Evolutionary conservation across 2,113 vertebrate genomes (phyloP), one percentile per base, ranked within the genome.

Genomic region (Cynopterus brachyotis): DNA sequence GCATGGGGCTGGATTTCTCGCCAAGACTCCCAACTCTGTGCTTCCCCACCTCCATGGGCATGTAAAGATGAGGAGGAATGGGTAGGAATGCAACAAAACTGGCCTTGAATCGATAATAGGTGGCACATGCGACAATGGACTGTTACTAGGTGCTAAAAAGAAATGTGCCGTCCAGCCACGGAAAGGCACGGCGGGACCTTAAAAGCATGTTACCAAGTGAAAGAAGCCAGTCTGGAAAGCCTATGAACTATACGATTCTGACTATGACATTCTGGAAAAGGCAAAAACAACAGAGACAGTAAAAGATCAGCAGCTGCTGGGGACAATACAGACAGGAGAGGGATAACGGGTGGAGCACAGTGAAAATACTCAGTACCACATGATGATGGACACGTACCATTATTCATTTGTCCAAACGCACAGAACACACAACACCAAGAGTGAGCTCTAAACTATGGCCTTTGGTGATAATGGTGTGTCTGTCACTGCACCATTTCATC

Each of bases 381-480:
- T 30, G 1, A 0, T 22, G 35, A 26, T 12, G 62, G 89, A 20
- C 45, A 59, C 64, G 1, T 28, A 30, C 30, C 64, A 20, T 57
- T 20, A 80, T 35, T 9, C 40, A 45, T 32, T 24, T 42, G 19
- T 47, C 53, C 10, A 16, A 16, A 57, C 20, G 26, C 59, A 15
- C 2, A 10, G 30, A 17, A 20, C 2, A 4, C 3, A 16, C 6
- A 17, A 9, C 45, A 24, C 50, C 30, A 55, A 22, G 22, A 57
- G 72, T 24, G 24, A 86, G 7, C 17, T 6, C 17, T 12, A 1
- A 66, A 6, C 47, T 11, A 0, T 1, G 32, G 40, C 42, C 37
- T 24, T 5, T 12, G 8, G 50, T 6, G 72, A 30, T 32, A 22
- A n/a, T 3, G 26, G 6, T 1, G 0, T 2, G 4, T 9, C n/a